Evolutionary conservation across 2,113 vertebrate species (phyloP).

Genomic region (Sylvicapra grimmia): DNA sequence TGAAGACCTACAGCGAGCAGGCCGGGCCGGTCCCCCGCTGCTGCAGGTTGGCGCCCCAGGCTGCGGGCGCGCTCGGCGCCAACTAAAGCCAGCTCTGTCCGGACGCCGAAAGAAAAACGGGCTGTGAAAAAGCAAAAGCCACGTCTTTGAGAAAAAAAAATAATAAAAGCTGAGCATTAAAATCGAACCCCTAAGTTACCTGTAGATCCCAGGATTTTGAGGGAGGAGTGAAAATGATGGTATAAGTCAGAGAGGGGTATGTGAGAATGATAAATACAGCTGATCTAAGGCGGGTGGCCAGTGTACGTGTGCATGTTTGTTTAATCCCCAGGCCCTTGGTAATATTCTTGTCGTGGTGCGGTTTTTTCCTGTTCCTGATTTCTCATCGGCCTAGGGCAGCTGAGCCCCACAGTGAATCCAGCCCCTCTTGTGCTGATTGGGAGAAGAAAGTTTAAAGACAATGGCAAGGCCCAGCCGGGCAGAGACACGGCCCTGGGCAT

Average conservation of each 20-base stretch:
- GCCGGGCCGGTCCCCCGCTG: background rate
- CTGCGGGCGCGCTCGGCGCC: background rate
- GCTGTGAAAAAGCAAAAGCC: background rate
- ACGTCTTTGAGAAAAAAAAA: background rate
- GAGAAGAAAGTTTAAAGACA: background rate
- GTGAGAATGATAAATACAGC: background rate
- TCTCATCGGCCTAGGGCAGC: background rate
- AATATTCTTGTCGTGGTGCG: background rate
- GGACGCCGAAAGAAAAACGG: background rate
- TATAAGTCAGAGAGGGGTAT: too few relatives aligned
- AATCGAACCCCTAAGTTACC: background rate
- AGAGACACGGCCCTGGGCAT: background rate
- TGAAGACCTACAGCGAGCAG: background rate
- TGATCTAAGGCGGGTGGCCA: background rate
- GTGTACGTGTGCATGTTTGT: background rate
- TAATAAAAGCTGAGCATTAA: background rate
- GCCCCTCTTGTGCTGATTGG: too few relatives aligned
- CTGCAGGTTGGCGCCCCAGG: slow-evolving; percentile 6
- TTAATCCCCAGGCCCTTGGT: background rate
- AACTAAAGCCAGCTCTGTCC: slow-evolving; percentile 17
- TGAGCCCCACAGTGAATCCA: background rate
- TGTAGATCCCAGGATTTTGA: background rate
- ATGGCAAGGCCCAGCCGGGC: background rate
- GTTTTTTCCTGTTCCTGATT: background rate
- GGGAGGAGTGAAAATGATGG: background rate